Conservation (phyloP, 1,140 invertebrate species). For the Aphelinus atriplicis region DNA sequence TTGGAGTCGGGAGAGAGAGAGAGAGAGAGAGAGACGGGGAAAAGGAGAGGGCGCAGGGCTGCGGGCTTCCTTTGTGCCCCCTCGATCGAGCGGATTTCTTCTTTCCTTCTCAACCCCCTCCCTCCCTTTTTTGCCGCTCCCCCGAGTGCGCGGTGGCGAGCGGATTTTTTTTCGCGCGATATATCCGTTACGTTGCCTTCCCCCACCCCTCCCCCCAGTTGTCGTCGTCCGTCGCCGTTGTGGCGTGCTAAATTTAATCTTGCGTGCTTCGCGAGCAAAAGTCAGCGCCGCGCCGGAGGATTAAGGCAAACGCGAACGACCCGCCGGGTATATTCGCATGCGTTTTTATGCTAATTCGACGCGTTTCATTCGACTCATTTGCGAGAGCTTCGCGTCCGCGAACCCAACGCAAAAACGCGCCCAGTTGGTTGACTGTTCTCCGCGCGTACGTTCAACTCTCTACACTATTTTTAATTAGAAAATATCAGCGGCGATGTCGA, state of each 20-base stretch:
- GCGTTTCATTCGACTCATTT: constrained; percentile 1
- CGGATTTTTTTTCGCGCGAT: constrained; percentile 25
- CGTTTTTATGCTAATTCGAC: background rate
- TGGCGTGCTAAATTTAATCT: constrained; percentile 32
- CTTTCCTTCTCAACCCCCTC: background rate
- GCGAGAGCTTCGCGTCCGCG: background rate
- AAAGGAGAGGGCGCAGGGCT: background rate
- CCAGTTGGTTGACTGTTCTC: too few species aligned
- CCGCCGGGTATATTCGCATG: background rate
- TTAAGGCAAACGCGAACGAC: too few species aligned
- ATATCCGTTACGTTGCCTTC: constrained; percentile 28
- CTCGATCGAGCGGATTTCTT: constrained; percentile 15
- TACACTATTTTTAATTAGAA: too few species aligned
- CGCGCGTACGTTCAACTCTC: too few species aligned
- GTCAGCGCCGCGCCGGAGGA: too few species aligned
- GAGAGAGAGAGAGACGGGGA: background rate
- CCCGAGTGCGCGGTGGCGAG: background rate
- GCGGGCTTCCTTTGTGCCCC: background rate
- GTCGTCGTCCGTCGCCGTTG: background rate
- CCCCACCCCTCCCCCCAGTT: too few species aligned
- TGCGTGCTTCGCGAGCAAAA: constrained; percentile 7
- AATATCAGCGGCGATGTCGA: too few species aligned
- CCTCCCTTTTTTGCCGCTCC: background rate
- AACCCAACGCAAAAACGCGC: background rate
- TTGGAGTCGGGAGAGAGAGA: constrained; percentile 13